These are phyloP conservation scores for Mycetomoellerius zeteki DNA, from an alignment of 1,140 invertebrate genomes.

Conservation along the genomic window DNA sequence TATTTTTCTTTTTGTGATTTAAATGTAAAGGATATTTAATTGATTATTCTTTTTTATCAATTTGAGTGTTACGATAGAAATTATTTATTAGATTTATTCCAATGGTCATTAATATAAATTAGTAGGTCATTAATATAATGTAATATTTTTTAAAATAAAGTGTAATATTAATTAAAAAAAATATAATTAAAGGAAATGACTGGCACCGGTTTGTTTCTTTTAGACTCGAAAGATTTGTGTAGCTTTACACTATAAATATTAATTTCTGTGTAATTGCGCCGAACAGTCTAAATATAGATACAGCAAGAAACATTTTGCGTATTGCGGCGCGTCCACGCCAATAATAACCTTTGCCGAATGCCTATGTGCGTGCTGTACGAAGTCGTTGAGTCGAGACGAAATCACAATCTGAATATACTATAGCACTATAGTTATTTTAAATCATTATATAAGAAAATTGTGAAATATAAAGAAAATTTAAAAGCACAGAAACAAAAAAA, in stretches of 20 bases:
- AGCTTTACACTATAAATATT: slow-evolving; percentile 24
- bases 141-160: neutral
- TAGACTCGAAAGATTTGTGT: neutral
- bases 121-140: neutral
- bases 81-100: neutral
- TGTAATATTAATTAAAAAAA: neutral
- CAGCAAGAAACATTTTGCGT: slow-evolving; percentile 7
- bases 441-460: neutral
- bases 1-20: neutral
- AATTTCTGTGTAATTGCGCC: neutral
- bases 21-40: neutral
- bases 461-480: no score
- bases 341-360: slow-evolving; percentile 35
- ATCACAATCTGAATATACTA: neutral
- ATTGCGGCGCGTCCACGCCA: neutral
- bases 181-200: neutral
- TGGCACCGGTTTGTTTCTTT: neutral
- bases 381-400: neutral
- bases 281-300: neutral
- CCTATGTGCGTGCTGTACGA: neutral
- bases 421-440: neutral
- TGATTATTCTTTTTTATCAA: neutral
- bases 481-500: neutral
- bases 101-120: neutral
- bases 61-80: neutral